phyloP scores from a whole-genome alignment of 2,888 invertebrate genomes.

The Zhuqinia jingwanae region DNA sequence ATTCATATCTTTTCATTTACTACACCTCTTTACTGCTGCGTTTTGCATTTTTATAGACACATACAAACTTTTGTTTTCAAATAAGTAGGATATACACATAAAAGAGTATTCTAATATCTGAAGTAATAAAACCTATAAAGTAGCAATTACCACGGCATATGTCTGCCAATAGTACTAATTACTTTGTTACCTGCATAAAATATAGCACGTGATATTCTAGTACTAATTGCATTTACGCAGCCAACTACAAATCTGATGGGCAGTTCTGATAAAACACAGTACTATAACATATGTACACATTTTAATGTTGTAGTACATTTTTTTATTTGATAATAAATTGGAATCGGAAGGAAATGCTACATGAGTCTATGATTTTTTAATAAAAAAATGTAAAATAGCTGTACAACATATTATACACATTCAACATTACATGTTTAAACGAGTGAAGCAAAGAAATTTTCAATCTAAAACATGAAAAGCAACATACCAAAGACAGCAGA shows the following conservation, averaged over 20 bases:
- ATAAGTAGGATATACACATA: not conserved
- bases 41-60: not conserved
- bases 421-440: too few species aligned
- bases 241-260: conserved; percentile 34
- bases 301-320: not conserved
- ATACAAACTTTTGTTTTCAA: not conserved
- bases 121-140: conserved; percentile 16
- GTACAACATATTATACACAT: too few species aligned
- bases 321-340: conserved; percentile 29
- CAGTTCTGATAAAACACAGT: conserved; percentile 30
- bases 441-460: too few species aligned
- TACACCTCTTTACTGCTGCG: not conserved
- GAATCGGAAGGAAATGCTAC: conserved; percentile 60
- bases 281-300: not conserved
- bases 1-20: not conserved
- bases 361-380: too few species aligned
- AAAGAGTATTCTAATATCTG: not conserved
- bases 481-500: too few species aligned
- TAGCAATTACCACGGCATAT: not conserved
- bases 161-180: conserved; percentile 6
- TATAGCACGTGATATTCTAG: not conserved
- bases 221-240: conserved; percentile 24
- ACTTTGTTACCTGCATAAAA: not conserved
- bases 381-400: too few species aligned
- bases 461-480: too few species aligned